Base-by-base conservation (phyloP, 1,140 invertebrate species). In the Caenorhabditis brenneri region DNA sequence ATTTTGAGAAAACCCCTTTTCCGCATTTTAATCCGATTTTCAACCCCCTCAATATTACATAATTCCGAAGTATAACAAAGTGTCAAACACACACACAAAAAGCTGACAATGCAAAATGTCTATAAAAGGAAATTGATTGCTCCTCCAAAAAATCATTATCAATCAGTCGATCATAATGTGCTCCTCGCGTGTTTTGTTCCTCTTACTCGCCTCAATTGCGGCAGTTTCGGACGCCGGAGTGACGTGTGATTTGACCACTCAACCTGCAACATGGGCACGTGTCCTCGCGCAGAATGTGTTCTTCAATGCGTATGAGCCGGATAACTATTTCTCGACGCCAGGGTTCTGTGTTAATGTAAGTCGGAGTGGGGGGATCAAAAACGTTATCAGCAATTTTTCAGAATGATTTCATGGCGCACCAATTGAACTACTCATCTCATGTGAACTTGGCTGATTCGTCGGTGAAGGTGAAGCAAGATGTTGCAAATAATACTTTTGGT, bases 261-360 rank as follows among this genome's bases (percentile, higher is more conserved):
- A 39, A 74, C 65, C 65, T 24, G 33, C 65, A 2, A 74, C 65
- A 27, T 74, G 65, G 65, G 65, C 65, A 22, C n/a, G n/a, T 24
- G 36, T 74, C 12, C n/a, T 24, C 7, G 65, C 65, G 10, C 42
- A 46, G 10, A 74, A 74, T 74, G 36, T 74, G n/a, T 74, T 74
- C 36, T 74, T 74, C 65, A 74, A 74, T 74, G 33, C 65, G 10
- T 74, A 24, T n/a, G 65, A 74, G 36, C 65, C 65, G 15, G 36
- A 39, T 27, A 42, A 46, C 9, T 74, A 42, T 46, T 74, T 42
- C 22, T 12, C 6, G 22, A 19, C n/a, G 7, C 33, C 33, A 15
- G 65, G 65, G 24, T 74, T 74, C 65, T 74, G 65, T 42, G 65
- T 74, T 7, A 74, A 74, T 74, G 65, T 74, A 36, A 46, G n/a